Evolutionary conservation across 2,113 vertebrate species (phyloP).

Genomic region (Tenrec ecaudatus): DNA sequence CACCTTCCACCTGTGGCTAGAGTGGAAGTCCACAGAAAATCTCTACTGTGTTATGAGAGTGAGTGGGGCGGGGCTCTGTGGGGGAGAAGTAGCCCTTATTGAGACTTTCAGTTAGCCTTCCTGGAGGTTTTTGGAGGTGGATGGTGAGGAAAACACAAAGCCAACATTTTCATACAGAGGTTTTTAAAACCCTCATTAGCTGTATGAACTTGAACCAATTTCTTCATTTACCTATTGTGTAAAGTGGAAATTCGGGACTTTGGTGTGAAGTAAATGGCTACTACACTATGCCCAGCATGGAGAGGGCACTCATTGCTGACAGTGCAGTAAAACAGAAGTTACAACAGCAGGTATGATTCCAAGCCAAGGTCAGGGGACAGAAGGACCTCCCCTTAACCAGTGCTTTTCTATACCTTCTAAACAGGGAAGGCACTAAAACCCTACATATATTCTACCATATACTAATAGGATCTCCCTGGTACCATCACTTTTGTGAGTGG

Average conservation of each 20-base stretch:
- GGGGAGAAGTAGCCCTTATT: not conserved
- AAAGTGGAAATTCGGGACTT: not conserved
- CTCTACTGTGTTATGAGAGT: not conserved
- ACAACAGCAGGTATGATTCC: not conserved
- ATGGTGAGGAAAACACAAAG: rapidly evolving
- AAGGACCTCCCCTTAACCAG: not conserved
- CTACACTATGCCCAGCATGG: not conserved
- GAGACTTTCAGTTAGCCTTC: not conserved
- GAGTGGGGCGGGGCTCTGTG: not conserved
- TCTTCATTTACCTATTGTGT: conserved; percentile 22
- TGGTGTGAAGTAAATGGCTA: not conserved
- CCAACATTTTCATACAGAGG: not conserved
- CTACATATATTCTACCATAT: not conserved
- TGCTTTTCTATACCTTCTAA: not conserved
- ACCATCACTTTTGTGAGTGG: not conserved
- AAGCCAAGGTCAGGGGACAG: not conserved
- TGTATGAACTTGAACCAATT: not conserved
- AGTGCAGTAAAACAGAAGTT: not conserved
- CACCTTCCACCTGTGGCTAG: not conserved
- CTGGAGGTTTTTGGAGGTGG: not conserved
- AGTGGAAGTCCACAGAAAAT: not conserved
- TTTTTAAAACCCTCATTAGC: conserved; percentile 10
- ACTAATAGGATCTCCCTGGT: not conserved
- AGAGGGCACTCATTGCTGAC: not conserved
- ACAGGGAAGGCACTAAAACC: not conserved